Evolutionary conservation across 2,797 vertebrate species (phyloP).

Genomic region (Neomorphus geoffroyi): DNA sequence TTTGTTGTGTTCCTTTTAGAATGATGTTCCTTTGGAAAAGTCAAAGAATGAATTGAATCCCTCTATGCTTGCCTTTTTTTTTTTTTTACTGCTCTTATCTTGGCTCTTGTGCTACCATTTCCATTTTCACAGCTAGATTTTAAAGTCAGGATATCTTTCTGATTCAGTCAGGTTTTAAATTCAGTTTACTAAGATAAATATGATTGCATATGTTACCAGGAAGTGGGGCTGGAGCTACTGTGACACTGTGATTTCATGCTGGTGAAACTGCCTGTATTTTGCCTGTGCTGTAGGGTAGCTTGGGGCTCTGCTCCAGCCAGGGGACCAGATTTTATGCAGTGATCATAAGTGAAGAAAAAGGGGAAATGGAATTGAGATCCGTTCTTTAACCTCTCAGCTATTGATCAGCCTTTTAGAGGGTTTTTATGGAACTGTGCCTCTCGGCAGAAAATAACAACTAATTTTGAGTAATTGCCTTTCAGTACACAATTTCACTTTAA

Average conservation of each 20-base stretch:
- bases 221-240: not conserved
- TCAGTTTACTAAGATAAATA: not conserved
- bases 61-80: not conserved
- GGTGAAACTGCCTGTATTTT: not conserved
- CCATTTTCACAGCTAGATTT: not conserved
- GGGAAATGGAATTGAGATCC: not conserved
- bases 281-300: not conserved
- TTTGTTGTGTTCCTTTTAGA: not conserved
- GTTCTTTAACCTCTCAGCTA: not conserved
- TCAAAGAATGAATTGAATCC: not conserved
- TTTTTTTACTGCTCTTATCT: not conserved
- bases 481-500: not conserved
- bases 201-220: not conserved
- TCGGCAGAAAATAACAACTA: not conserved
- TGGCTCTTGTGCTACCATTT: not conserved
- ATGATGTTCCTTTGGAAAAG: not conserved
- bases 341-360: not conserved
- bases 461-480: slow-evolving; percentile 48
- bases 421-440: not conserved
- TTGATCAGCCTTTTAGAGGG: not conserved
- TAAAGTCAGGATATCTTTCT: not conserved
- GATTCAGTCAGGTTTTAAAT: not conserved
- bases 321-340: not conserved
- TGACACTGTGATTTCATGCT: not conserved
- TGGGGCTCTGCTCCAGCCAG: not conserved